phyloP scores from a whole-genome alignment of 2,888 invertebrate species.

The Morpho deidamia region DNA sequence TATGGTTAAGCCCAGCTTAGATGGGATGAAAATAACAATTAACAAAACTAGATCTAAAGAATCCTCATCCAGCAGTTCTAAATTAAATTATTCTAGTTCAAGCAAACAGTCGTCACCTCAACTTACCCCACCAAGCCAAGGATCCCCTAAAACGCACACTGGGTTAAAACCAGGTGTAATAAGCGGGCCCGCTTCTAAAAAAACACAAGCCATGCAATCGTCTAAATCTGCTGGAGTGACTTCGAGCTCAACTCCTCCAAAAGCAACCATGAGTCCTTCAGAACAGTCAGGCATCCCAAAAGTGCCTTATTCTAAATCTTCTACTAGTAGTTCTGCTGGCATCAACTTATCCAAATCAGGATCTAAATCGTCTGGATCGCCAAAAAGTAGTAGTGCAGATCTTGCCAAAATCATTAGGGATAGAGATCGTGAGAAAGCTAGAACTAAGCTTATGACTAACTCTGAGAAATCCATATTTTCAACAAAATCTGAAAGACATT shows the following conservation, averaged over 20 bases:
- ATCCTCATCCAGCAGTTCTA: constrained; percentile 72
- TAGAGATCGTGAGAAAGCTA: constrained; percentile 79
- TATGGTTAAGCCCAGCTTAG: constrained; percentile 92
- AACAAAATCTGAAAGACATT: constrained; percentile 80
- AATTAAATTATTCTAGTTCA: constrained; percentile 65
- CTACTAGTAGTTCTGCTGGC: constrained; percentile 56
- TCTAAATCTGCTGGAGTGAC: constrained; percentile 59
- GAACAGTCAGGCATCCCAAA: constrained; percentile 56
- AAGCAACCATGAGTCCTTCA: constrained; percentile 59
- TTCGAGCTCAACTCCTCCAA: constrained; percentile 64
- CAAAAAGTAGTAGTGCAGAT: constrained; percentile 79
- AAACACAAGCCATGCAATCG: constrained; percentile 81
- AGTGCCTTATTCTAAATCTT: constrained; percentile 72
- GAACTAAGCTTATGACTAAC: constrained; percentile 77
- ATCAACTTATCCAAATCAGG: constrained; percentile 68
- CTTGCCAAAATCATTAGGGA: constrained; percentile 76
- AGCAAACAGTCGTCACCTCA: constrained; percentile 68
- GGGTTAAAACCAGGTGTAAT: constrained; percentile 91
- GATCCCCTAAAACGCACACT: constrained; percentile 88
- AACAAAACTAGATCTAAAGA: constrained; percentile 91
- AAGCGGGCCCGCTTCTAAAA: constrained; percentile 91
- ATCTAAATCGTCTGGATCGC: constrained; percentile 77
- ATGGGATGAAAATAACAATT: constrained; percentile 94
- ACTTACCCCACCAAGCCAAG: constrained; percentile 74
- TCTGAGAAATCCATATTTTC: constrained; percentile 83